These are phyloP conservation scores for Cyclargus thomasi DNA, from an alignment of 1,140 invertebrate genomes.

Conservation along the genomic window DNA sequence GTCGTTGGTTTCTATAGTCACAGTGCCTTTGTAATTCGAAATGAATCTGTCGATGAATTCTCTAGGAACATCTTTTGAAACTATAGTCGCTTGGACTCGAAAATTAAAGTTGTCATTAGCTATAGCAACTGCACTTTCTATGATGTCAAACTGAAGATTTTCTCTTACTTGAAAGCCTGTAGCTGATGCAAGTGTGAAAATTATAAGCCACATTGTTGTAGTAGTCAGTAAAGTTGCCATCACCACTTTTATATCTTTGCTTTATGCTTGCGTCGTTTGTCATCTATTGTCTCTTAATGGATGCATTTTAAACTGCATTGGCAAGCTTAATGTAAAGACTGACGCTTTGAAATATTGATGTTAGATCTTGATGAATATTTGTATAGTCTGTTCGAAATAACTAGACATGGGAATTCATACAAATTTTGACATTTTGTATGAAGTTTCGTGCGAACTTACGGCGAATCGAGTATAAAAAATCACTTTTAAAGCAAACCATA, in stretches of 20 bases:
- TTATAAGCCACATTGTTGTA: background rate
- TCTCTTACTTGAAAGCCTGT: background rate
- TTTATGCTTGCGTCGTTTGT: background rate
- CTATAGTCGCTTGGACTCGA: background rate
- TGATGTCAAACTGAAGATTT: background rate
- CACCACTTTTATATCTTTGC: background rate
- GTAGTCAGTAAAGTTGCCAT: background rate
- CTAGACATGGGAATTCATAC: too few relatives aligned
- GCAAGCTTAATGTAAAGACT: background rate
- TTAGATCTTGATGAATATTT: too few relatives aligned
- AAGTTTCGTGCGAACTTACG: too few relatives aligned
- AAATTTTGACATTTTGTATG: too few relatives aligned
- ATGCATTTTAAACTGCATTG: background rate
- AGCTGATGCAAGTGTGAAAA: background rate
- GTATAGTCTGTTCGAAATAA: too few relatives aligned
- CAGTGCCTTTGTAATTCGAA: conserved; percentile 30
- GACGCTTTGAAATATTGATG: background rate
- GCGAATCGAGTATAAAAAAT: too few relatives aligned
- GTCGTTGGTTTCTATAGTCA: conserved; percentile 38
- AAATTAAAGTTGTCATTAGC: background rate
- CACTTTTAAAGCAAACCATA: too few relatives aligned
- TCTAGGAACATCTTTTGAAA: background rate
- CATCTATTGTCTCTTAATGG: conserved; percentile 8
- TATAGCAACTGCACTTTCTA: background rate
- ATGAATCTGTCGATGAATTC: background rate